Evolutionary conservation across 2,797 vertebrate genomes (phyloP).

Genomic region (Halcyon leucocephala): DNA sequence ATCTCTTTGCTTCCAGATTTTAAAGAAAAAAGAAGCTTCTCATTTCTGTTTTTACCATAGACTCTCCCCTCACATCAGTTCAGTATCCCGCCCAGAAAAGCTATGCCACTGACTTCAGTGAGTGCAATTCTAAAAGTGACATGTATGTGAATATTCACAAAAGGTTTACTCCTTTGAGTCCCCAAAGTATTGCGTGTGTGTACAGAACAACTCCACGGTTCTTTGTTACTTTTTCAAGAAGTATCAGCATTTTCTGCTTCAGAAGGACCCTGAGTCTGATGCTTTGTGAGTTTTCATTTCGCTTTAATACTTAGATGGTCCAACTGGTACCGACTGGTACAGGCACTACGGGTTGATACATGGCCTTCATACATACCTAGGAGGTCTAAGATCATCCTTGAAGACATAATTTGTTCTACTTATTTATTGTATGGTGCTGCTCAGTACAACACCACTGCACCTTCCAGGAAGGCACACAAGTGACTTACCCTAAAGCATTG

Average conservation of each 20-base stretch:
- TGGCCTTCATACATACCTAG: rapidly evolving
- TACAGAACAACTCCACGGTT: neutral
- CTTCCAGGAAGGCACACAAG: neutral
- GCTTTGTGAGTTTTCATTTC: neutral
- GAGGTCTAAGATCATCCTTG: neutral
- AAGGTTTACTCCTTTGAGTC: neutral
- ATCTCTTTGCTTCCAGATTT: neutral
- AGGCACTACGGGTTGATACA: neutral
- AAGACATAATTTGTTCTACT: neutral
- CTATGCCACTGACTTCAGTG: neutral
- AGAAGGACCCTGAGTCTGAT: neutral
- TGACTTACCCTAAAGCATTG: neutral
- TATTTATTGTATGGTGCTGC: neutral
- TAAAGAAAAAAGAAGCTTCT: neutral
- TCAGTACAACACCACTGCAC: rapidly evolving
- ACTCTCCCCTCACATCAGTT: neutral
- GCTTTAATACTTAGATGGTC: neutral
- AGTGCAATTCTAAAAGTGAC: neutral
- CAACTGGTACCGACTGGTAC: neutral
- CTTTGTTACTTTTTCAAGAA: neutral
- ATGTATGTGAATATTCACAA: neutral
- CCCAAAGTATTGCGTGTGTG: neutral
- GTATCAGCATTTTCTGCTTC: rapidly evolving
- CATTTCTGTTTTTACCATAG: neutral
- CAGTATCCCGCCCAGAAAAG: neutral